phyloP scores from a whole-genome alignment of 2,888 invertebrate species.

The Sarcophaga variegata region DNA sequence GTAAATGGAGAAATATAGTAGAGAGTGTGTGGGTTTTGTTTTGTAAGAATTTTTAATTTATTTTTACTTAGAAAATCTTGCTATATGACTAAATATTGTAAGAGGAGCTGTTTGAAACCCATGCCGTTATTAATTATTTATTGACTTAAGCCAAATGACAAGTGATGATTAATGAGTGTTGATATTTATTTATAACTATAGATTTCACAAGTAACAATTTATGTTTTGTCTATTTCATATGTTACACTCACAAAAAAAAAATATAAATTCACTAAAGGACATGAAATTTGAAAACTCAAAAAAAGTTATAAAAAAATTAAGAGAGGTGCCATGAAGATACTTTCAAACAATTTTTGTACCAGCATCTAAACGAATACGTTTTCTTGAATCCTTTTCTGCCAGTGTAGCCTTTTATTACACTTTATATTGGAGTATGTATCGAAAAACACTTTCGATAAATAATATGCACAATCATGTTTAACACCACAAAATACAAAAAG shows the following conservation, averaged over 20 bases:
- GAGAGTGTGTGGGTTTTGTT: no score
- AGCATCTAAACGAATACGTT: no score
- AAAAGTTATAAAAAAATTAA: not conserved
- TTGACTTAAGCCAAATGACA: constrained; percentile 71
- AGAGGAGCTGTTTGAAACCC: constrained; percentile 11
- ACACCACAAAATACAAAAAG: constrained; percentile 56
- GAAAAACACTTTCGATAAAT: constrained; percentile 70
- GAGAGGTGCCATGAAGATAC: no score
- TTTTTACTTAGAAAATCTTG: not conserved
- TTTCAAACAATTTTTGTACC: not conserved
- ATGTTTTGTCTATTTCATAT: constrained; percentile 47
- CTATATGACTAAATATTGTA: constrained; percentile 2
- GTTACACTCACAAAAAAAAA: constrained; percentile 46
- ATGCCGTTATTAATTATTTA: constrained; percentile 60
- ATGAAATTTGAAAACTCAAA: no score
- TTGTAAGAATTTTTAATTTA: not conserved
- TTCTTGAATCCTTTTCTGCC: not conserved
- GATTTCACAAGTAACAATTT: constrained; percentile 64
- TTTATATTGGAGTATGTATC: constrained; percentile 26
- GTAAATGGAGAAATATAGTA: no score
- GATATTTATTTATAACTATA: constrained; percentile 67
- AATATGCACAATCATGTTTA: constrained; percentile 72
- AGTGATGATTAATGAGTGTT: constrained; percentile 73
- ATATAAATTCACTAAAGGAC: not conserved
- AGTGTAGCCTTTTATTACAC: constrained; percentile 10